Evolutionary conservation across 2,797 vertebrate genomes (phyloP), one percentile per base, ranked within the genome.

Genomic region (Crenichthys baileyi): DNA sequence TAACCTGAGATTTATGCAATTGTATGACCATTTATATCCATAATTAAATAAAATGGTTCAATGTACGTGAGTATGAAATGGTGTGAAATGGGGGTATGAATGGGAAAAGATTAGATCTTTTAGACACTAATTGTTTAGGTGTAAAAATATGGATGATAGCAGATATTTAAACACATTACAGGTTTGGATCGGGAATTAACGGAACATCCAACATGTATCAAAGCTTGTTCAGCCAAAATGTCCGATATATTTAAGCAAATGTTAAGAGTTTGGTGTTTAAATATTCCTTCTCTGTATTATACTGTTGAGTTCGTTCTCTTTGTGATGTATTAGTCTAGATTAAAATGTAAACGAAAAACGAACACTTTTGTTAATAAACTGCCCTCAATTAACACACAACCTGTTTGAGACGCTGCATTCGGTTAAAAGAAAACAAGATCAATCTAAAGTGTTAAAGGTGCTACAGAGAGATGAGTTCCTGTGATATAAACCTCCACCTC

Each of bases 401-500:
- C 26, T 15, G 11, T 82, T 76, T 85, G 60, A 70, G 39, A 48
- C 41, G 76, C 50, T 16, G 26, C 44, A 65, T 48, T 81, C 26
- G 61, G 41, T 65, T 80, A 74, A 53, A 29, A 77, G 60, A 83
- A 56, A 83, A 70, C 5, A 6, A 51, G 50, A 70, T 76, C 41
- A 76, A 79, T 79, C 44, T 78, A 76, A 80, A 84, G 82, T 85
- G 78, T 72, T 53, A 65, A 63, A 72, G 67, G 72, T 0, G 72
- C 83, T 88, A 55, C 24, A 65, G 85, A 76, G 79, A 83, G 83
- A 87, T 44, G 73, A 83, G 83, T 75, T 67, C 85, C 48, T 79
- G 88, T 87, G 93, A 90, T 87, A 87, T 87, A 78, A 90, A 88
- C 55, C 71, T 79, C 70, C 78, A 78, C 78, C 88, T 88, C 77